Evolutionary conservation across 2,797 vertebrate species (phyloP).

Genomic region (Eurystomus glaucurus): DNA sequence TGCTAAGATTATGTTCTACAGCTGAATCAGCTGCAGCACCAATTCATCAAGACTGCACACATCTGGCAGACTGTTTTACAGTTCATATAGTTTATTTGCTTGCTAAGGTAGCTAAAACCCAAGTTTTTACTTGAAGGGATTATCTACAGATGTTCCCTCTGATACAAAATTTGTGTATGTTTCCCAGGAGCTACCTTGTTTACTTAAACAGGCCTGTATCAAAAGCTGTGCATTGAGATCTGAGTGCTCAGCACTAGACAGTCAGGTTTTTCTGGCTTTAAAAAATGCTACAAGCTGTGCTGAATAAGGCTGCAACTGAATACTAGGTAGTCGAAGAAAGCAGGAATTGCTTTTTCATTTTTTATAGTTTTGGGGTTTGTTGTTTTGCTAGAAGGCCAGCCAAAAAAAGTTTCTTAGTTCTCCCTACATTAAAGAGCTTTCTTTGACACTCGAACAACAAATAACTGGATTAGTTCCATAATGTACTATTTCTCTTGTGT

Average conservation of each 20-base stretch:
- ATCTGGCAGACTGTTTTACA: neutral
- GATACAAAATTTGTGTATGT: neutral
- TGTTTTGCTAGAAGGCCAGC: neutral
- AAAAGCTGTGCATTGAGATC: neutral
- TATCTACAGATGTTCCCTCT: neutral
- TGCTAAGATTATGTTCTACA: neutral
- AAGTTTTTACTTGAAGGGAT: conserved; percentile 3
- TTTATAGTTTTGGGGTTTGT: neutral
- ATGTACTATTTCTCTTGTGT: neutral
- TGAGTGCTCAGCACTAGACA: neutral
- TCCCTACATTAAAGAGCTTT: neutral
- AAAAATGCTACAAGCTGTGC: neutral
- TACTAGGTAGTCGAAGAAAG: neutral
- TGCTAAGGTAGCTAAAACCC: neutral
- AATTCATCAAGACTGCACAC: neutral
- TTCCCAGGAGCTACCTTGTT: conserved; percentile 1
- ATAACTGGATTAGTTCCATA: neutral
- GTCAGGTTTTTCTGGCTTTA: neutral
- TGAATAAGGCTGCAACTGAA: neutral
- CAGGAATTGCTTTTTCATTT: neutral
- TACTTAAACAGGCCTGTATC: neutral
- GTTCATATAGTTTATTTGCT: neutral
- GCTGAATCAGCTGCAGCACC: neutral
- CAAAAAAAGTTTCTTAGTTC: conserved; percentile 3
- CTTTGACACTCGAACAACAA: neutral